Base-by-base conservation (phyloP, 1,140 invertebrate genomes). In the Nomia melanderi region DNA sequence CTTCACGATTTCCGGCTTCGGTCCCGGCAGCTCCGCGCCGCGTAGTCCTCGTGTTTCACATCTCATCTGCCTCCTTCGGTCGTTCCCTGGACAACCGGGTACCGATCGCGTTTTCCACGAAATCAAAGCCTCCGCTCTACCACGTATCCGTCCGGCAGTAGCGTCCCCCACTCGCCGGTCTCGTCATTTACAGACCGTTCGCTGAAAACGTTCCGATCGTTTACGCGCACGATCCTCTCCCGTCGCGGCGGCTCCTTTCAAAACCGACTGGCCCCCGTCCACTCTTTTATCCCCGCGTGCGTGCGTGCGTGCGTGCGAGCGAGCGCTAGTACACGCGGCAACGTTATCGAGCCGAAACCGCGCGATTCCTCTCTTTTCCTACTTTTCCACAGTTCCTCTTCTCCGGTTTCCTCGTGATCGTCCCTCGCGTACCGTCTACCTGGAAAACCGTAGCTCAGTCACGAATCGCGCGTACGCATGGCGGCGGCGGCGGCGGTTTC, bases 41-140 rank as follows among this genome's bases (percentile, higher is more conserved):
- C 63, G 62, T 44, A 70, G 63, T 57, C 74, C 83, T 83, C 64
- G 79, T 81, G 67, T 65, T 88, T 89, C 87, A 89, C 87, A 88
- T 88, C 81, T 88, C 88, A 89, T 89, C 88, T 83, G 83, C 74
- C 69, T 73, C 69, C 63, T 62, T n/a, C 53, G 72, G 53, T 78
- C 71, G 36, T 27, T 64, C 73, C 53, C 50, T 25, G 7, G 20
- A 44, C 4, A 29, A 47, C 31, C 41, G 41, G 41, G 23, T 23
- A 39, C 27, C 59, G 65, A 66, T 39, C 25, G 17, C 65, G 36
- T 36, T 14, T 17, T 69, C 9, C n/a, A n/a, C n/a, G n/a, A n/a
- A n/a, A n/a, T n/a, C n/a, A n/a, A n/a, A n/a, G n/a, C 39, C 54
- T 12, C 39, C 41, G 41, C 20, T 50, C 41, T 59, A 69, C 29